phyloP scores from a whole-genome alignment of 35 echinoderm and acorn worm genomes.

The Eucidaris tribuloides region DNA sequence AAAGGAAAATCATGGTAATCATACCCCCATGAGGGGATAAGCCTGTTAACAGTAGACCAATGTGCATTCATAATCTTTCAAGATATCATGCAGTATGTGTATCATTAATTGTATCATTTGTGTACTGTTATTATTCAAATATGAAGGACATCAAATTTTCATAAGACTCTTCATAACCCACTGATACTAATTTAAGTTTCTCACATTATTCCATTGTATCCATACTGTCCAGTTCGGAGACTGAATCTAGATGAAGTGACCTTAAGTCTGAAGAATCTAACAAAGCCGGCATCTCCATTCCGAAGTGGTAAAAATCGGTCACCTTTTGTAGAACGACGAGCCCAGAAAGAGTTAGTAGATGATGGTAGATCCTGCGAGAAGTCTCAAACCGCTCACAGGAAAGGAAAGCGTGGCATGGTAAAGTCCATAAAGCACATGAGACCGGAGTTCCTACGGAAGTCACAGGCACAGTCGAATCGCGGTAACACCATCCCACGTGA shows the following conservation, averaged over 20 bases:
- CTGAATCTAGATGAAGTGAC: constrained; percentile 20
- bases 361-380: neutral
- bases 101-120: no score
- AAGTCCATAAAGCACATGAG: constrained; percentile 36
- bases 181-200: no score
- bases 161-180: no score
- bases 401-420: constrained; percentile 1
- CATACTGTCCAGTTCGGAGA: neutral
- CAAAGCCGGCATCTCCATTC: constrained; percentile 8
- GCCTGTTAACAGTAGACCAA: no score
- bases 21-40: no score
- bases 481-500: neutral
- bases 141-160: no score
- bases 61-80: no score
- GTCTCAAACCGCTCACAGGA: neutral
- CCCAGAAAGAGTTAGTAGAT: neutral
- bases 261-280: constrained; percentile 13
- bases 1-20: no score
- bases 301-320: neutral
- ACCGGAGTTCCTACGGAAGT: constrained; percentile 27
- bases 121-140: no score
- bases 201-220: neutral
- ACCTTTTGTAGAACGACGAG: neutral
- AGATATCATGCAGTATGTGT: no score
- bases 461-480: constrained; percentile 9